phyloP scores from a whole-genome alignment of 2,888 invertebrate genomes.

The Cephalotes varians region DNA sequence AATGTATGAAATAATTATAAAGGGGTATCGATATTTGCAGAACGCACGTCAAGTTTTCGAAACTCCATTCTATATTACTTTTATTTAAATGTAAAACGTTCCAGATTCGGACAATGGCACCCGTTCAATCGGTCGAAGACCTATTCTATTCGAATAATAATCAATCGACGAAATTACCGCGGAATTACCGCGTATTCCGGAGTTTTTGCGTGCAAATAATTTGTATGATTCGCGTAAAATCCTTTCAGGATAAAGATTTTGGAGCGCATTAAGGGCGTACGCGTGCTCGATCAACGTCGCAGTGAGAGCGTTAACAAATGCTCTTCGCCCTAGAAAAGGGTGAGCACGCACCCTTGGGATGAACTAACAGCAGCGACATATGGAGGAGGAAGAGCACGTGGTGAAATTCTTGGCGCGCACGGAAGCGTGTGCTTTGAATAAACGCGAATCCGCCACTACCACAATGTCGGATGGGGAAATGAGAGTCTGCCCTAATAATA shows the following conservation, averaged over 20 bases:
- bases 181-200: not conserved
- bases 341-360: slow-evolving; percentile 65
- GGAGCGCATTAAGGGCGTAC: slow-evolving; percentile 53
- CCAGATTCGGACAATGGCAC: not conserved
- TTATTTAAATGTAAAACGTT: slow-evolving; percentile 18
- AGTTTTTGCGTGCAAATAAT: slow-evolving; percentile 1
- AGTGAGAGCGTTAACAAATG: slow-evolving; percentile 72
- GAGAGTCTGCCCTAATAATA: not conserved
- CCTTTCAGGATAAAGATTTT: slow-evolving; percentile 46
- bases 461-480: slow-evolving; percentile 16
- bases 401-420: slow-evolving; percentile 78
- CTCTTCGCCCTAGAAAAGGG: slow-evolving; percentile 64
- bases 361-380: slow-evolving; percentile 57
- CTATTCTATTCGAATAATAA: not conserved
- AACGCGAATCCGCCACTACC: slow-evolving; percentile 58
- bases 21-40: not conserved
- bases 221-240: slow-evolving; percentile 18
- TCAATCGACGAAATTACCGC: not conserved
- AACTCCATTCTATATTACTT: not conserved
- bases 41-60: not conserved
- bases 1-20: slow-evolving; percentile 16
- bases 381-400: slow-evolving; percentile 64
- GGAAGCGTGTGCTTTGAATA: slow-evolving; percentile 73
- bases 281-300: slow-evolving; percentile 72
- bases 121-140: not conserved